Base-by-base conservation (phyloP, 2,113 vertebrate genomes). In the Asarcornis scutulata region DNA sequence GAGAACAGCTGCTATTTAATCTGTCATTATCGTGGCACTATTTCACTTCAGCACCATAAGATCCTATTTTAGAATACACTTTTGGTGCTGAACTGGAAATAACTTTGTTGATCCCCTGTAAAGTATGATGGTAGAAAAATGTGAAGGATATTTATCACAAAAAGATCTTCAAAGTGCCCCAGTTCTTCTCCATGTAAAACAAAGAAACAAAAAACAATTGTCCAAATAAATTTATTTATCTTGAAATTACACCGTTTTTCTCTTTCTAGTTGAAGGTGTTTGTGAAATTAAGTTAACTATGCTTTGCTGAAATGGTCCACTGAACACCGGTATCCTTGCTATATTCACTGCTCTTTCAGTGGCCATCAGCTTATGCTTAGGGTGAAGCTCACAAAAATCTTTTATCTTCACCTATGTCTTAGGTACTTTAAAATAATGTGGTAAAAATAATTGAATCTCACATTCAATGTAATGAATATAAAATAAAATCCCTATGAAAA, bases 381-480 rank as follows among this genome's bases (percentile, higher is more conserved):
- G 32, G 21, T 64, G 31, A 34, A 48, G 44, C 13, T 75, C 34
- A 36, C 23, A 29, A 29, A 25, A 46, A 74, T 40, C 14, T 83
- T 91, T 64, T n/a, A 0, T 9, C 34, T 87, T 73, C 53, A 75
- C 7, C 29, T 31, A 7, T 6, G 16, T 50, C 34, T 59, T 66
- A 67, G 9, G 7, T 64, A 60, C 32, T 82, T 73, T 31, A 79
- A 91, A 90, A 92, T 36, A 36, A 62, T 16, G 32, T 62, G 59
- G 34, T 62, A 8, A 62, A 36, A 62, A 62, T 25, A 34, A 22
- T 34, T 59, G n/a, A 60, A 34, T 34, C 21, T 60, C n/a, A 60
- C 20, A 23, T 60, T 60, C 58, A 4, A 52, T 0, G 0, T 0
- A 4, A 6, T 64, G 58, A 84, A 78, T 1, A 13, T 1, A 27